Base-by-base conservation (phyloP, 2,113 vertebrate species). In the Uria lomvia region DNA sequence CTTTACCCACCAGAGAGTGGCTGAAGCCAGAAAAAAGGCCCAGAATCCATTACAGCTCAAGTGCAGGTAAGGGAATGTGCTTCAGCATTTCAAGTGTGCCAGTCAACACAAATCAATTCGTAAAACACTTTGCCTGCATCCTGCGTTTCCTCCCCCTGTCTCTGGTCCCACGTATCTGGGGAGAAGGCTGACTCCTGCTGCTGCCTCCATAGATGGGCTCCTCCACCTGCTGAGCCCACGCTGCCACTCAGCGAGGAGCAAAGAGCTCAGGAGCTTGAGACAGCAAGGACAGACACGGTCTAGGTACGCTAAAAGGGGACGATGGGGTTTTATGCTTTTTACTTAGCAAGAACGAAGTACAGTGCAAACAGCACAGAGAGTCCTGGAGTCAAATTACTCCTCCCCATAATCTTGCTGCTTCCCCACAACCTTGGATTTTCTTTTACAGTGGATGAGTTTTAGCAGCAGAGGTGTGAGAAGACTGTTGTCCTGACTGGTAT, bases 211-310 rank as follows among this genome's bases (percentile, higher is more conserved):
- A 72, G 58, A 20, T 34, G 47, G 12, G 22, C 22, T 80, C 16
- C n/a, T 86, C 27, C 42, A 5, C 16, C 72, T 38, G 13, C n/a
- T 6, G 15, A 76, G 38, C 8, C 52, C 71, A 23, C 0, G 0
- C 30, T 38, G 12, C 17, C 0, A 0, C 9, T 53, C 50, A 73
- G 50, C 11, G 42, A 77, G 22, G 12, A 73, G 6, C 29, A 60
- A 55, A 73, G n/a, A 34, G 6, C 12, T 63, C 9, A 3, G 27
- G 22, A 21, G 22, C 10, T n/a, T 21, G 8, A 77, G 36, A 27
- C 13, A 43, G 36, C 2, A 1, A 88, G 26, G 16, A 26, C 4
- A 75, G 15, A 32, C 8, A 26, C 0, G 0, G 27, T 32, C 15
- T 62, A 40, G 26, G 19, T 45, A 11, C 11, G 16, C 38, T 65